A percentile compares a stretch with the other conserved stretches of the same genome.
phyloP scores from a whole-genome alignment of 2,113 vertebrate genomes.

The Paradoxurus hermaphroditus region DNA sequence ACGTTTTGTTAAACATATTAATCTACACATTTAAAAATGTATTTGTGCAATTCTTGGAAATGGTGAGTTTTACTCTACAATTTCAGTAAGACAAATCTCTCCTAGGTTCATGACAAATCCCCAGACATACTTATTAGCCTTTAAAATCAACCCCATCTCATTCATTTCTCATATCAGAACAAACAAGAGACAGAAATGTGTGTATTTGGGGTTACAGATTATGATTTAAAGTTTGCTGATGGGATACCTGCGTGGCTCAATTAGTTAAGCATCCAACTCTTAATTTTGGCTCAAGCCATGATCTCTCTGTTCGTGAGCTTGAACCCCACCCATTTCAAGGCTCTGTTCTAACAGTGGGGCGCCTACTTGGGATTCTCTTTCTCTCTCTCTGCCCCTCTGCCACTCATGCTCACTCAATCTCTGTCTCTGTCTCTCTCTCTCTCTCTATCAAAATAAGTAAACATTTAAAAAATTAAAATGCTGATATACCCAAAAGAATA shows the following conservation, averaged over 20 bases:
- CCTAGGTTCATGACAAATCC: background rate
- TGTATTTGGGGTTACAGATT: background rate
- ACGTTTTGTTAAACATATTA: background rate
- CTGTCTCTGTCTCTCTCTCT: too few species aligned
- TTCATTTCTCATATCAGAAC: background rate
- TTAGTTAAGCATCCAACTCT: too few species aligned
- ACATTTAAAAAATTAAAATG: background rate
- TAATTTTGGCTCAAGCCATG: too few species aligned
- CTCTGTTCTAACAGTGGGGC: too few species aligned
- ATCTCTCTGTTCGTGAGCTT: too few species aligned
- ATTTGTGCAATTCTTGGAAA: background rate
- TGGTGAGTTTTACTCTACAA: slow-evolving; percentile 7
- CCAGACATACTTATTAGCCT: background rate
- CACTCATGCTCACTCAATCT: too few species aligned
- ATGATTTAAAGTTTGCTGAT: slow-evolving; percentile 39
- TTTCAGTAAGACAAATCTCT: background rate
- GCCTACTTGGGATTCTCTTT: too few species aligned
- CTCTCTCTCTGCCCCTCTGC: too few species aligned
- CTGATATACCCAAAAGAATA: background rate
- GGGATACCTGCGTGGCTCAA: too few species aligned
- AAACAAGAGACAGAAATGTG: background rate
- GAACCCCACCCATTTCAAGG: too few species aligned
- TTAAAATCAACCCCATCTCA: background rate
- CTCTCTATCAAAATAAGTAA: too few species aligned
- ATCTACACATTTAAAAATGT: background rate